A percentile compares a stretch with the other conserved stretches of the same genome.
These are phyloP conservation scores for Cephus cinctus DNA, from an alignment of 1,140 invertebrate genomes.

Conservation along the genomic window DNA sequence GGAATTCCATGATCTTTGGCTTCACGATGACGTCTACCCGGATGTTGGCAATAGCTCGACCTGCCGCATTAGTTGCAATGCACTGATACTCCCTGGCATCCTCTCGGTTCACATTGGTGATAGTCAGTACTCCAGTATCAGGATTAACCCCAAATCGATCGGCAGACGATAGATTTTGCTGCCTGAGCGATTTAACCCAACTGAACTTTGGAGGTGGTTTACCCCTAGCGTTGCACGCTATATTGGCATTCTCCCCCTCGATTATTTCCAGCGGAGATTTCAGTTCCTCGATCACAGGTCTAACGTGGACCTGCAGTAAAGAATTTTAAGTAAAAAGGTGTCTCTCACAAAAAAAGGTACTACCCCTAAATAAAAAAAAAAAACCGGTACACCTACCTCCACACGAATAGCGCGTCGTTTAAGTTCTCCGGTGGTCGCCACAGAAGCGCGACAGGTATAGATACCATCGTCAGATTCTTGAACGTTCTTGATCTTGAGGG, in stretches of 20 bases:
- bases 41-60: slow-evolving; percentile 64
- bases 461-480: slow-evolving; percentile 78
- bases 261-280: slow-evolving; percentile 63
- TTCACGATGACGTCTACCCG: slow-evolving; percentile 69
- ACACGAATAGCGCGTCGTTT: slow-evolving; percentile 73
- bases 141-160: slow-evolving; percentile 75
- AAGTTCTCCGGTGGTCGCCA: slow-evolving; percentile 75
- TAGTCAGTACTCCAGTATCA: slow-evolving; percentile 67
- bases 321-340: slow-evolving; percentile 8
- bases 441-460: slow-evolving; percentile 82
- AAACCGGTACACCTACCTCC: slow-evolving; percentile 60
- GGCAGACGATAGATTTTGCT: slow-evolving; percentile 66
- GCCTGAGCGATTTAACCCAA: slow-evolving; percentile 73
- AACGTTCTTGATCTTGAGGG: slow-evolving; percentile 76
- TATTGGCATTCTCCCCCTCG: slow-evolving; percentile 74
- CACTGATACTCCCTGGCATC: slow-evolving; percentile 83
- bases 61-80: slow-evolving; percentile 78
- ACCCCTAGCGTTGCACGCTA: slow-evolving; percentile 75
- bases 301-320: slow-evolving; percentile 69
- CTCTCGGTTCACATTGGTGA: slow-evolving; percentile 73
- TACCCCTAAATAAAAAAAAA: slow-evolving; percentile 5
- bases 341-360: slow-evolving; percentile 12
- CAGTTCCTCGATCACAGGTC: slow-evolving; percentile 67
- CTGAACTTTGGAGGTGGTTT: slow-evolving; percentile 79
- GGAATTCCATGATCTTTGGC: slow-evolving; percentile 75